Evolutionary conservation across 2,113 vertebrate genomes (phyloP), one percentile per base, ranked within the genome.

Genomic region (Mormyrus lacerda): DNA sequence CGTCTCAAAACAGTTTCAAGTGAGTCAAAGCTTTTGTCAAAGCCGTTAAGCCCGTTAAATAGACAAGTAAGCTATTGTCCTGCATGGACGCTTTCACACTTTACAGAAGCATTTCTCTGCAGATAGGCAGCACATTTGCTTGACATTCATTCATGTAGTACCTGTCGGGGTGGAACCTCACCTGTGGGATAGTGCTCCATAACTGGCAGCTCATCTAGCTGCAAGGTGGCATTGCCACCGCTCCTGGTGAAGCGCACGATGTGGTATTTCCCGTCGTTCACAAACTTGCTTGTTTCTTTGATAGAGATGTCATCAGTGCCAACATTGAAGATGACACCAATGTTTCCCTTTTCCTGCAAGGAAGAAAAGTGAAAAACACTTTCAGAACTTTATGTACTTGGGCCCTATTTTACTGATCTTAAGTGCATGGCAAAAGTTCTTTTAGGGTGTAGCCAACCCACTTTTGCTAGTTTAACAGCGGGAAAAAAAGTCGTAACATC

Each of bases 231-330:
- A 92, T 99, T 99, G 93, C 98, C 98, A 39, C 98, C 98, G 90
- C 98, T 99, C 93, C 98, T 95, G 0, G 98, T 99, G 95, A 99
- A 99, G 90, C 98, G 97, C 88, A 99, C 96, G 94, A 99, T 97
- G 91, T 99, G 98, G 96, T 99, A 99, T 94, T 98, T 99, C 91
- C 98, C 98, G 88, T 99, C 98, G 91, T 99, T 99, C 94, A 99
- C 98, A 95, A 99, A 99, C 94, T 98, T 98, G 94, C 97, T 97
- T 93, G 97, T 97, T 92, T 99, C 98, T 93, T 99, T 98, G n/a
- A 99, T 99, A 94, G 98, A 96, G 93, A 99, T 99, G 96, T 99
- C 98, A 90, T 99, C 98, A 11, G 98, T 99, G 93, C 98, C 98
- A 87, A 99, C 98, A 92, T 99, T 99, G 95, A 99, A 99, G 92